These are phyloP conservation scores for Oreochromis niloticus DNA, from an alignment of 2,113 vertebrate species.

Conservation along the genomic window DNA sequence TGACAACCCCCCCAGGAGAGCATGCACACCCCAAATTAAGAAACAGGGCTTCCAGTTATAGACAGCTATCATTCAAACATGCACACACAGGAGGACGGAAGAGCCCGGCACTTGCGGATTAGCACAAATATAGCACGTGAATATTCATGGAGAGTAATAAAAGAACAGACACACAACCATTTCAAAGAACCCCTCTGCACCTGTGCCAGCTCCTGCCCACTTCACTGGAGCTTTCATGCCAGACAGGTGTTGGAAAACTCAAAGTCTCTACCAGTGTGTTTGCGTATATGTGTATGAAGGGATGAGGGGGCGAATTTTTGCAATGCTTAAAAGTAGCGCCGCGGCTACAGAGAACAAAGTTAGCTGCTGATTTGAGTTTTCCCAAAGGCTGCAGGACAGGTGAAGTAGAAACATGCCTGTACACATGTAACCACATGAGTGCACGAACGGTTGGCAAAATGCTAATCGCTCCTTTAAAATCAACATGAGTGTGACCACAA, in stretches of 20 bases:
- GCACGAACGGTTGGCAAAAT: neutral
- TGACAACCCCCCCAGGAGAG: slow-evolving; percentile 21
- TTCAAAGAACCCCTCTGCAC: neutral
- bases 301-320: neutral
- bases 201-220: slow-evolving; percentile 19
- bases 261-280: neutral
- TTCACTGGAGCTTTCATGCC: slow-evolving; percentile 25
- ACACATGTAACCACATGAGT: neutral
- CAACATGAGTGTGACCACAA: neutral
- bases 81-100: neutral
- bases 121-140: neutral
- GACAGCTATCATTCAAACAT: slow-evolving; percentile 4
- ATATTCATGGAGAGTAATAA: neutral
- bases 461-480: slow-evolving; percentile 15
- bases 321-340: neutral
- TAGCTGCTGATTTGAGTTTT: slow-evolving; percentile 7
- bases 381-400: neutral
- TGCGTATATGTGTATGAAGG: neutral
- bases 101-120: neutral
- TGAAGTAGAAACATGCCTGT: slow-evolving; percentile 5
- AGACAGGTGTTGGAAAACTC: slow-evolving; percentile 38
- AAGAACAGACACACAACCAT: neutral
- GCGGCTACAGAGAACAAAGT: slow-evolving; percentile 12
- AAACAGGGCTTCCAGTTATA: slow-evolving; percentile 38
- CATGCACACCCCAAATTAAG: slow-evolving; percentile 40